Evolutionary conservation across 2,797 vertebrate genomes (phyloP), one percentile per base, ranked within the genome.

Genomic region (Coluber constrictor): DNA sequence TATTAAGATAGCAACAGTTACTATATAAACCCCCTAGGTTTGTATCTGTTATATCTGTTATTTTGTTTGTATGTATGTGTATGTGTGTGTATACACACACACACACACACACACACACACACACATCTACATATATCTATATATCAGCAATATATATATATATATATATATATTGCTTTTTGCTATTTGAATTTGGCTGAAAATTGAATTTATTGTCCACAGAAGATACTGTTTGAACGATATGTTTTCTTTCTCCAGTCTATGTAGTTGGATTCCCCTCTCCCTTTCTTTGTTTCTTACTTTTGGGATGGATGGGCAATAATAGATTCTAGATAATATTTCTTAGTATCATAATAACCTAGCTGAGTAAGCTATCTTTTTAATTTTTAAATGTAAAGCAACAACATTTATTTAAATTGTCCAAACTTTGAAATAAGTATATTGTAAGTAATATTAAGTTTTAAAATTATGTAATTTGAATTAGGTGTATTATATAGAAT

Each of bases 1-100:
- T 93, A 89, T 93, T 92, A 94, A 95, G 47, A 94, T 27, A 57
- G 27, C 93, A 90, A 79, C 93, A 94, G 23, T 56, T 92, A 93
- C 86, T 92, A 83, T 94, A 79, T 95, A 29, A 92, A 47, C 20
- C 32, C 20, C 18, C 47, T 83, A 47, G 89, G 74, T 93, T 88
- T 93, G 54, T 83, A 89, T 57, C 94, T 86, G 92, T 2, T 89
- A 32, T 20, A 10, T 16, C 92, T 91, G 9, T 57, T 92, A 79
- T 25, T 61, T 51, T 51, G 1, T 51, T 9, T 54, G 51, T 54
- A 9, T 54, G 51, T 51, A 8, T 51, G 8, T 51, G 51, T 51
- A 8, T 51, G 47, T 51, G 6, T 51, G 47, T 37, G 37, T 37
- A 37, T 37, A 37, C 37, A 37, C 37, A 37, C 37, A 37, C 37